Percentiles rank a stretch among this genome's conserved stretches.
Evolutionary conservation across 2,113 vertebrate genomes (phyloP).

Genomic region (Brachypteracias leptosomus): DNA sequence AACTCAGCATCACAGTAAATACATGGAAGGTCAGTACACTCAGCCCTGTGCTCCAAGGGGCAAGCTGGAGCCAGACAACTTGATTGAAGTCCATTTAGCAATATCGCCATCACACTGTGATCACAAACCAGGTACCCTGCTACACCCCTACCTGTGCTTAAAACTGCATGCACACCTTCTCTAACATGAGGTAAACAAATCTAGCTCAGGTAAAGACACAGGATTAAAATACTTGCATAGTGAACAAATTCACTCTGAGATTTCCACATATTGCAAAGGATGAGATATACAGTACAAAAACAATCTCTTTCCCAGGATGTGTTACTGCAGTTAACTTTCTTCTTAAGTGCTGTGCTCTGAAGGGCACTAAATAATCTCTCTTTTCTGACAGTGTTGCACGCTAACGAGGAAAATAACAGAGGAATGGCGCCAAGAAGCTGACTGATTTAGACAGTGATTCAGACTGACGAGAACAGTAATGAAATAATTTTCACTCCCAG

Average conservation of each 20-base stretch:
- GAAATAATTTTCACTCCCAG: not conserved
- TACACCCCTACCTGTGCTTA: not conserved
- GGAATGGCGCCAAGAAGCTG: not conserved
- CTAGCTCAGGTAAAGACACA: not conserved
- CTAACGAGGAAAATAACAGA: slow-evolving; percentile 35
- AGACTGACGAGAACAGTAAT: not conserved
- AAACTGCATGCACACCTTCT: not conserved
- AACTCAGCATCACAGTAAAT: not conserved
- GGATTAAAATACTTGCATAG: not conserved
- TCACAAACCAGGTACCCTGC: not conserved
- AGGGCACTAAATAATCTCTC: slow-evolving; percentile 9
- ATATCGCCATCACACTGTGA: not conserved
- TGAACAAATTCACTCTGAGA: not conserved
- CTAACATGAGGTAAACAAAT: not conserved
- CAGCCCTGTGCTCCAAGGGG: not conserved
- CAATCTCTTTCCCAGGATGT: not conserved
- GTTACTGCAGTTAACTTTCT: not conserved
- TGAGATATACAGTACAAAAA: not conserved
- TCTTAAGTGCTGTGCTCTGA: not conserved
- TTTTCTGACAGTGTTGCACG: not conserved
- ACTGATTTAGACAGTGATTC: slow-evolving; percentile 32
- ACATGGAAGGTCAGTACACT: rapidly evolving
- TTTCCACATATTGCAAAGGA: not conserved
- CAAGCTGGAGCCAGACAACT: not conserved
- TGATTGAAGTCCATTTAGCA: not conserved